phyloP scores from a whole-genome alignment of 2,113 vertebrate species.

The Hydrochoerus hydrochaeris region DNA sequence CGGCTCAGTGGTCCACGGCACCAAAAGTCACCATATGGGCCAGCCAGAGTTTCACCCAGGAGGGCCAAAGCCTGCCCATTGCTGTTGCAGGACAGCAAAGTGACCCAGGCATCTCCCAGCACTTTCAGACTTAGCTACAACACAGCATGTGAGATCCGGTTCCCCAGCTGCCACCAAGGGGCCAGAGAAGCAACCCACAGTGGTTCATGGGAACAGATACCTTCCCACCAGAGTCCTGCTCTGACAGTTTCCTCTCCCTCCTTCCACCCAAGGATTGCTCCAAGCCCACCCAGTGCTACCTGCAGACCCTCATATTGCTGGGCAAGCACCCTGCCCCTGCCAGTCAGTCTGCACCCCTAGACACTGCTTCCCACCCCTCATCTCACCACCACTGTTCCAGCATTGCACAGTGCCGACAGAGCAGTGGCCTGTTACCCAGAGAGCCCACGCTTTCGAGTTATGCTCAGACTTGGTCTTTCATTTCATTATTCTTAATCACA shows the following conservation, averaged over 20 bases:
- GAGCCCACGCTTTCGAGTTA: neutral
- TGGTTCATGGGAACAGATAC: neutral
- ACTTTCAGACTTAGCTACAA: neutral
- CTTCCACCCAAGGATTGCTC: neutral
- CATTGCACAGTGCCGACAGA: neutral
- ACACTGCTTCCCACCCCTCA: neutral
- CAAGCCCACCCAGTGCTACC: neutral
- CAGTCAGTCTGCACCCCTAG: too few species aligned
- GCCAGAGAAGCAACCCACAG: neutral
- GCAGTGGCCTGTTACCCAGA: neutral
- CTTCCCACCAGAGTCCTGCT: neutral
- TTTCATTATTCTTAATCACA: constrained; percentile 11
- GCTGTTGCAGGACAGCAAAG: neutral
- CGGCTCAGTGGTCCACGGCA: neutral
- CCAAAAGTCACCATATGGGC: neutral
- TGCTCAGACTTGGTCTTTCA: neutral
- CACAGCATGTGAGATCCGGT: neutral
- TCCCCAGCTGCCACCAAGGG: neutral
- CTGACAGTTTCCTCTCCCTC: neutral
- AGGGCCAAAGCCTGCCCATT: neutral
- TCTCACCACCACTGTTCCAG: neutral
- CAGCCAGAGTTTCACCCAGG: neutral
- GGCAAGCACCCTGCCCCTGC: neutral
- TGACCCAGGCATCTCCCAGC: neutral
- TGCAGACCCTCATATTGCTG: neutral